Percentiles rank a stretch among this genome's conserved stretches.
phyloP scores from a whole-genome alignment of 2,888 invertebrate species.

The Agrypnus murinus region DNA sequence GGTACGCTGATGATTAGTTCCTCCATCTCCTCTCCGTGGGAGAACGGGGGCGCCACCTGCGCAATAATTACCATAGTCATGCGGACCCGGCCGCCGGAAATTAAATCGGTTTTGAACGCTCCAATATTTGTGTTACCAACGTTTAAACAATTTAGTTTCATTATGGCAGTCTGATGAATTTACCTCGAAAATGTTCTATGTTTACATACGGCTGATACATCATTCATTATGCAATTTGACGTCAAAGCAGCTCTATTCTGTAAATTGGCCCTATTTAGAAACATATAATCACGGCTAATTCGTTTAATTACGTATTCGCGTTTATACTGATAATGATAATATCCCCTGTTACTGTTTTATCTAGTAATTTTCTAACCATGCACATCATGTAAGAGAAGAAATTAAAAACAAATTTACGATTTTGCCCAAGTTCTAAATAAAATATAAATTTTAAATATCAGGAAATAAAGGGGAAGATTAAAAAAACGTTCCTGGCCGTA shows the following conservation, averaged over 20 bases:
- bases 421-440: no score
- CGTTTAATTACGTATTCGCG: slow-evolving; percentile 27
- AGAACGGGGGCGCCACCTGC: slow-evolving; percentile 68
- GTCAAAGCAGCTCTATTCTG: slow-evolving; percentile 29
- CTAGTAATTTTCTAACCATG: no score
- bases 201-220: slow-evolving; percentile 39
- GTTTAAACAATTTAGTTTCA: slow-evolving; percentile 70
- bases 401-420: no score
- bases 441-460: not conserved
- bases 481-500: no score
- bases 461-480: not conserved
- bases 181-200: slow-evolving; percentile 32
- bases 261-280: slow-evolving; percentile 33
- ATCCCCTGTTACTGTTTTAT: no score
- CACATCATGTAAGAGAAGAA: no score
- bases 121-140: slow-evolving; percentile 69
- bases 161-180: slow-evolving; percentile 58
- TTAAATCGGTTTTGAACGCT: slow-evolving; percentile 69
- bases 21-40: slow-evolving; percentile 64
- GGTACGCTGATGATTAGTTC: slow-evolving; percentile 69
- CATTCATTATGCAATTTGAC: slow-evolving; percentile 44
- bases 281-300: slow-evolving; percentile 32
- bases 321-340: slow-evolving; percentile 11
- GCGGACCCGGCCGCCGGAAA: slow-evolving; percentile 68
- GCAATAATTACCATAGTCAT: slow-evolving; percentile 73